Base-by-base conservation (phyloP, 2,113 vertebrate species). In the Seriola quinqueradiata region DNA sequence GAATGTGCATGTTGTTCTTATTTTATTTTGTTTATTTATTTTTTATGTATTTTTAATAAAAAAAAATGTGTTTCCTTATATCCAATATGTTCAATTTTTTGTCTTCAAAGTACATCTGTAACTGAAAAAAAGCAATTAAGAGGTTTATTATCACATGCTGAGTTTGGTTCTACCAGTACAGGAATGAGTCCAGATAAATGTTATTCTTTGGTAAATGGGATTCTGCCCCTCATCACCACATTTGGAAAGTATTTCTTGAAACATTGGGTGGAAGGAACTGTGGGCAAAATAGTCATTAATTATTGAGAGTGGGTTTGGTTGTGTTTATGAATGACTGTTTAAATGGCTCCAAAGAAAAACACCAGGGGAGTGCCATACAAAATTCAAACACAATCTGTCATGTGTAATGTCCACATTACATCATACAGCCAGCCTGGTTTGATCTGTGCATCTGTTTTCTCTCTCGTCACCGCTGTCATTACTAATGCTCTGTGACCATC, bases 241-340 rank as follows among this genome's bases (percentile, higher is more conserved):
- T 66, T 71, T 52, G 73, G 81, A 83, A 83, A 77, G 44, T 60
- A 72, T 66, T 64, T 77, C 63, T 38, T 75, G 55, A 71, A 71
- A 69, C 19, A 6, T 12, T 10, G 16, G 3, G 40, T 23, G 54
- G 61, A 36, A 42, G 34, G 36, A 36, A 63, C 21, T 60, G 28
- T 12, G 68, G 40, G 8, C 25, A 36, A 69, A 75, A 25, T 9
- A 7, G 57, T 38, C 46, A 70, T 55, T 71, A 54, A 83, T 71
- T 58, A 59, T 23, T n/a, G 40, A 28, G 42, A 38, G 44, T 21
- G 46, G 44, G 46, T 75, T 75, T 74, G 79, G 54, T 74, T 54
- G 55, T 50, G 34, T 40, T 81, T 23, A 57, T 69, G 21, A 61
- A n/a, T 70, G 46, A 34, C 14, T 55, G 21, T 44, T 58, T 40